Percentiles rank a stretch among this genome's conserved stretches.
Conservation (phyloP, 2,113 vertebrate genomes). For the Seriola aureovittata region DNA sequence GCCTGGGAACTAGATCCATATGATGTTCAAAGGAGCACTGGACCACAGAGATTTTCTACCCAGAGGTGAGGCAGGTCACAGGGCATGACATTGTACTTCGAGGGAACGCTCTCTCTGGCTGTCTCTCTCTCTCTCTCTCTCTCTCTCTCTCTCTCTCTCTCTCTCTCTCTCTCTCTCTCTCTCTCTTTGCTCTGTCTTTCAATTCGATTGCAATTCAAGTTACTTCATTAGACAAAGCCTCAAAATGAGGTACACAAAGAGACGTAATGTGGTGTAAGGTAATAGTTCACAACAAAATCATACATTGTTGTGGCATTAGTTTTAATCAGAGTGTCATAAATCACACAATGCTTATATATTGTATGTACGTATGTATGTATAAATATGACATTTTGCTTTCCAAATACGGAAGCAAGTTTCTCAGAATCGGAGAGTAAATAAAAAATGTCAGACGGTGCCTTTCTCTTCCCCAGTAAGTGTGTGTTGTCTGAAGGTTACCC, state of each 20-base stretch:
- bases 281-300: not conserved
- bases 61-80: conserved; percentile 43
- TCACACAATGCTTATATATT: not conserved
- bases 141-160: not conserved
- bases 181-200: not conserved
- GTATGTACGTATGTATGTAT: too few relatives aligned
- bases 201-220: not conserved
- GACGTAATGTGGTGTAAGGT: not conserved
- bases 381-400: not conserved
- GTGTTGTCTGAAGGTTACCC: conserved; percentile 76
- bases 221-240: not conserved
- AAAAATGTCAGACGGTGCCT: not conserved
- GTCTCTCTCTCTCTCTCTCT: too few relatives aligned
- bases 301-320: not conserved
- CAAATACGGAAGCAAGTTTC: not conserved
- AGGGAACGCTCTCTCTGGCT: not conserved
- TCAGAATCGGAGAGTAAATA: not conserved
- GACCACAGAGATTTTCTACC: conserved; percentile 51
- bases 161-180: not conserved
- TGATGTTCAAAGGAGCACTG: conserved; percentile 64
- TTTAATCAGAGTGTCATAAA: not conserved
- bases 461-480: conserved; percentile 27
- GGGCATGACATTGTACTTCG: conserved; percentile 9
- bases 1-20: conserved; percentile 66
- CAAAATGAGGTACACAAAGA: not conserved